A percentile compares a stretch with the other conserved stretches of the same genome.
phyloP scores from a whole-genome alignment of 64 coral and sea anemone species.

The Astreopora myriophthalma region DNA sequence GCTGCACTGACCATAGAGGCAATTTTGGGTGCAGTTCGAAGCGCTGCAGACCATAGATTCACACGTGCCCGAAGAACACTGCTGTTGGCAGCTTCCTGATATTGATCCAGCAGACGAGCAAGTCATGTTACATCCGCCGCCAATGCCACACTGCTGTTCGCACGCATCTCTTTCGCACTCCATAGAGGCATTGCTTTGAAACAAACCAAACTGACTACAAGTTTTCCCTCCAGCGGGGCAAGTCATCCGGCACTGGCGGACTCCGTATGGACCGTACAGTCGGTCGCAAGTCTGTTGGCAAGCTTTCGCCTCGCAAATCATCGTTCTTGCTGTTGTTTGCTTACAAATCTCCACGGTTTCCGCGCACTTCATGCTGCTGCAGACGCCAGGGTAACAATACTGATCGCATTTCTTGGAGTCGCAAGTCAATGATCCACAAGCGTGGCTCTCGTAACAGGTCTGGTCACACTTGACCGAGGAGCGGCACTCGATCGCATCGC shows the following conservation, averaged over 20 bases:
- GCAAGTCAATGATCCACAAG: neutral
- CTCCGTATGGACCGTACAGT: neutral
- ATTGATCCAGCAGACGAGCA: neutral
- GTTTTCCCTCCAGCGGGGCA: neutral
- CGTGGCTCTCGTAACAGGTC: neutral
- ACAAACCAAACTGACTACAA: neutral
- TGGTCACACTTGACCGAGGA: neutral
- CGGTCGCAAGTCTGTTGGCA: neutral
- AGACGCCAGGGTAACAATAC: neutral
- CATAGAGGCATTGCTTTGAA: neutral
- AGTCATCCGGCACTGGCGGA: neutral
- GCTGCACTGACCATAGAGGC: neutral
- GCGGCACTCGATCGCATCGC: neutral
- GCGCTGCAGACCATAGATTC: neutral
- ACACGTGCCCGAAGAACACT: neutral
- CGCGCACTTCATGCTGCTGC: neutral
- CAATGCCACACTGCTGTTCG: neutral
- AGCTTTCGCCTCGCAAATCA: neutral
- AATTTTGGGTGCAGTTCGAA: neutral
- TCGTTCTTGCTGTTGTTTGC: neutral
- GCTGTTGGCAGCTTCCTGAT: neutral
- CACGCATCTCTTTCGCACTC: neutral
- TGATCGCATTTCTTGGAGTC: neutral
- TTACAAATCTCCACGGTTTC: neutral
- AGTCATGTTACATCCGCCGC: neutral